Base-by-base conservation (phyloP, 2,888 invertebrate genomes). In the Agrilus mali region DNA sequence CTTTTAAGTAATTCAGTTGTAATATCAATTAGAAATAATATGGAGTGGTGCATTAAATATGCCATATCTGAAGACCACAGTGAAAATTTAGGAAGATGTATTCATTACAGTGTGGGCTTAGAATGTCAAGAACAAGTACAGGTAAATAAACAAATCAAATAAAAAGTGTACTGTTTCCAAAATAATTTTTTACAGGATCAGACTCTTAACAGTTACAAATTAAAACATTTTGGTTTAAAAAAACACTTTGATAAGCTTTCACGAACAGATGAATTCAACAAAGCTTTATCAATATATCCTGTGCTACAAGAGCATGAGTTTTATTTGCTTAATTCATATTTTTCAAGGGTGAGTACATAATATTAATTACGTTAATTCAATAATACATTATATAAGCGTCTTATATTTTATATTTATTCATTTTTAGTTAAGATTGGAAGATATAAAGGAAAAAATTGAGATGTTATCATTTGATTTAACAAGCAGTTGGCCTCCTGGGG, bases 11-110 rank as follows among this genome's bases (percentile, higher is more conserved):
- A 89, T 68, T 86, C 86, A 0, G 80, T 94, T 33, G 72, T 95
- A 55, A 78, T 78, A 47, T 79, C 82, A 49, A 76, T 94, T 55
- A 80, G 83, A 56, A 72, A 71, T 36, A 80, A 84, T 62, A 69
- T 93, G 55, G 89, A 92, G 61, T 90, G 90, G 86, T 93, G 93
- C 65, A 85, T 88, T 15, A 81, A 82, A 51, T 89, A 88, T 67
- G 82, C 86, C 1, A 82, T 82, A 59, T 86, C 88, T 2, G 79
- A 82, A 49, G 82, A 80, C 55, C 83, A 86, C 59, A 86, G 86
- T 63, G 80, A 87, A 60, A 92, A 90, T 70, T 72, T 94, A 48
- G 93, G 92, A n/a, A 74, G 86, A 50, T 93, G 94, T 63, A 77
- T 86, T 51, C 67, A 81, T 48, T 82, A 86, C 64, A 78, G 84